Base-by-base conservation (phyloP, 2,797 vertebrate species). In the Heliangelus exortis region DNA sequence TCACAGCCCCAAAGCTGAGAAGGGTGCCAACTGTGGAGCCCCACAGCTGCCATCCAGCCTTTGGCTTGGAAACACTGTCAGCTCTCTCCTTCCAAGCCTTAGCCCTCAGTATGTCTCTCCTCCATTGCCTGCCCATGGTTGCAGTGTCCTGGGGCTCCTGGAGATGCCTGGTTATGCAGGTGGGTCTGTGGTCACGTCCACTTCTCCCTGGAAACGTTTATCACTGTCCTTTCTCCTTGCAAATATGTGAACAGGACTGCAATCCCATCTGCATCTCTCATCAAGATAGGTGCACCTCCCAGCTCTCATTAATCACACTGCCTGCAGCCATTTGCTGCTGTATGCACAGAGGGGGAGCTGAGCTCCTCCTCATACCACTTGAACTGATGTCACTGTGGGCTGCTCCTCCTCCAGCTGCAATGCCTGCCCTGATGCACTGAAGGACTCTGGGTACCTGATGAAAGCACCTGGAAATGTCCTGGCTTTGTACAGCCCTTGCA, bases 131-230 rank as follows among this genome's bases (percentile, higher is more conserved):
- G 15, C 18, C 29, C 10, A 20, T 1, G 26, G 25, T 54, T 76
- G 62, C n/a, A 51, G 31, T 3, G 1, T 28, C 25, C 47, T 28
- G 47, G 21, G 18, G 18, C 31, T 83, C 59, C 43, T 12, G 7
- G 55, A 66, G 33, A 31, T 28, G 26, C 21, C 53, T 36, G 26
- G 39, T 69, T 53, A 12, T 10, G 36, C 18, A 58, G 18, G 51
- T 21, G 18, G 21, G 68, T 5, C 29, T 78, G 16, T 1, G 2
- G 10, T 25, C 7, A 0, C 22, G 21, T 55, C 31, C 8, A 2
- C 67, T 59, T 65, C 21, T 47, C 57, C 39, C 34, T 87, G 59
- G 12, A 71, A 90, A 58, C 1, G 4, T 87, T 69, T 74, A 34
- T n/a, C 29, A 21, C 15, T 48, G 18, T 26, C 21, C 22, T 59